These are phyloP conservation scores for Boulengeromyrus knoepffleri DNA, from an alignment of 2,113 vertebrate genomes.

Conservation along the genomic window DNA sequence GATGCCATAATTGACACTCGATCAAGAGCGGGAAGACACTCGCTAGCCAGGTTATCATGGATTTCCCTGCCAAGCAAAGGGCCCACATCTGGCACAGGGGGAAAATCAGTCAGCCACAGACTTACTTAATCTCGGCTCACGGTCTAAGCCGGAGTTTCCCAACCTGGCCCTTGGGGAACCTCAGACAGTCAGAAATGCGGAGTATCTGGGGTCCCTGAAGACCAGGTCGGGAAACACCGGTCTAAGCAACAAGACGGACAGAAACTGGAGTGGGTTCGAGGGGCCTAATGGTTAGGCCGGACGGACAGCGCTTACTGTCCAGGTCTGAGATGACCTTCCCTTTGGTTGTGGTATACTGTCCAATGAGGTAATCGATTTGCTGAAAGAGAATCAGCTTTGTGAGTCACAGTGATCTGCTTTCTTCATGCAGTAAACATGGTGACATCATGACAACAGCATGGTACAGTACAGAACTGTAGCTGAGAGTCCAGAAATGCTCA, in stretches of 20 bases:
- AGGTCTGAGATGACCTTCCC: conserved; percentile 77
- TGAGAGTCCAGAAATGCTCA: neutral
- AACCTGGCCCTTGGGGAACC: neutral
- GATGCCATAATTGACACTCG: conserved; percentile 67
- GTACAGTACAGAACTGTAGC: neutral
- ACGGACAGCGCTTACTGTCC: conserved; percentile 72
- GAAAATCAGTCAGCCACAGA: neutral
- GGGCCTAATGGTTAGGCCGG: neutral
- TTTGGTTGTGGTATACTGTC: conserved; percentile 76
- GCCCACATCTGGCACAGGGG: conserved; percentile 65
- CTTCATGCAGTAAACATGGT: neutral
- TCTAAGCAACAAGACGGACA: neutral
- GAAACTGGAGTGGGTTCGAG: neutral
- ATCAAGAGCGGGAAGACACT: conserved; percentile 72
- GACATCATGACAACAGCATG: neutral
- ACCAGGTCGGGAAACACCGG: neutral
- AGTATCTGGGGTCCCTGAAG: neutral
- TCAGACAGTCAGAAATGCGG: neutral
- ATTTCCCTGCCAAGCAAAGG: conserved; percentile 72
- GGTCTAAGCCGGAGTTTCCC: neutral
- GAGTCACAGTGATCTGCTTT: neutral
- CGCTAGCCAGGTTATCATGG: conserved; percentile 65
- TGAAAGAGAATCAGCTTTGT: conserved; percentile 41
- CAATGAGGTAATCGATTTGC: conserved; percentile 85
- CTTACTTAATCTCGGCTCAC: neutral